Percentiles rank a stretch among this genome's conserved stretches.
Conservation (phyloP, 2,888 invertebrate genomes). For the Pegoplata infirma region DNA sequence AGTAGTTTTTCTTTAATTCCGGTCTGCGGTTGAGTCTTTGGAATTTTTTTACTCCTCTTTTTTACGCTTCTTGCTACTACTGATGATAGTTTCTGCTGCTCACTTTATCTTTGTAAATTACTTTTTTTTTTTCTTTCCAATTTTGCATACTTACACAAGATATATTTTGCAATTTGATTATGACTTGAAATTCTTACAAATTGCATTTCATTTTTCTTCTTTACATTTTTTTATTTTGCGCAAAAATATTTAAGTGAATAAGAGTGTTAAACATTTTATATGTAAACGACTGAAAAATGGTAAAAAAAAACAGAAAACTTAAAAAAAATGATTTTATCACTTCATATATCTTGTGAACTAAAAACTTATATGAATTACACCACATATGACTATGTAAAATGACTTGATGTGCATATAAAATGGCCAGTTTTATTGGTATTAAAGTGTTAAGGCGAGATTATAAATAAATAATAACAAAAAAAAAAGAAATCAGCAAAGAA, state of each 20-base stretch:
- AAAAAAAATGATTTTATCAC: slow-evolving; percentile 6
- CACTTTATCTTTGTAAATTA: neutral
- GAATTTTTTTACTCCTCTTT: neutral
- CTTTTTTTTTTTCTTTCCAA: neutral
- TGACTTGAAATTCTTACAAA: slow-evolving; percentile 31
- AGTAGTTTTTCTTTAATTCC: no score
- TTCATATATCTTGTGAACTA: slow-evolving; percentile 1
- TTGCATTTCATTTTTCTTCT: slow-evolving; percentile 19
- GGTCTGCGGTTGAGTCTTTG: neutral
- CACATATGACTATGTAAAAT: slow-evolving; percentile 2
- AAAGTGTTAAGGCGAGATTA: slow-evolving; percentile 38
- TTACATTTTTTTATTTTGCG: neutral
- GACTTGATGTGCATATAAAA: slow-evolving; percentile 25
- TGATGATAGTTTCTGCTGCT: slow-evolving; percentile 14
- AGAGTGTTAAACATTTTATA: neutral
- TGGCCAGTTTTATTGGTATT: slow-evolving; percentile 26
- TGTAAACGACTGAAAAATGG: neutral
- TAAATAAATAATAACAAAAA: no score
- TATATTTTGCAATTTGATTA: slow-evolving; percentile 45
- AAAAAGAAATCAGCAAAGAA: no score
- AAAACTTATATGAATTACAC: slow-evolving; percentile 1
- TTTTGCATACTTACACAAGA: slow-evolving; percentile 6
- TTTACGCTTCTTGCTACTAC: neutral
- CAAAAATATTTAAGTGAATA: slow-evolving; percentile 8
- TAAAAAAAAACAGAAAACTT: neutral